Base-by-base conservation (phyloP, 2,888 invertebrate genomes). In the Trissoscelio sp. region DNA sequence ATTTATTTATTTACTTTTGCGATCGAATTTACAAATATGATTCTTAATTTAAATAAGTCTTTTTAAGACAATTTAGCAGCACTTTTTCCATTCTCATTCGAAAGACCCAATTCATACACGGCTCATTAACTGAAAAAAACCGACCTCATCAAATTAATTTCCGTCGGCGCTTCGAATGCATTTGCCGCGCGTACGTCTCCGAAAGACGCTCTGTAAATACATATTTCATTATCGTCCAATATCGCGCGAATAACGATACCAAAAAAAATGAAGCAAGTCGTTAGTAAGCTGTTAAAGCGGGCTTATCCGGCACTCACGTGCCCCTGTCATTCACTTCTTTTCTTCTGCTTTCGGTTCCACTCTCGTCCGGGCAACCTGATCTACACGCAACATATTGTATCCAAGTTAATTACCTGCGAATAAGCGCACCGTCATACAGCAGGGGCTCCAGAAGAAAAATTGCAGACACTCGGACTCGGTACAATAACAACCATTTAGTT, bases 351-450 rank as follows among this genome's bases (percentile, higher is more conserved):
- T 57, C 24, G 37, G 42, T 39, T 53, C 48, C 77, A 72, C 51
- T 64, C 62, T 60, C 48, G 12, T n/a, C 39, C 62, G 55, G 28
- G 64, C 64, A 55, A 67, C 48, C 69, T 57, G 62, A 78, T 78
- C 69, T 70, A 57, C 73, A 82, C 84, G 84, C 84, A 84, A 70
- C 85, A 88, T 88, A 91, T 91, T 91, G 91, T 90, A 88, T 87
- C 88, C 85, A 85, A 91, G 90, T 91, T 91, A 91, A 91, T 91
- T 91, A 91, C 88, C 86, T 86, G 85, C 85, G 87, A 86, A 90
- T 90, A 91, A 91, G 86, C 85, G 91, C 91, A 86, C 74, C 87
- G 90, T 91, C 91, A 91, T 89, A 90, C 85, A 79, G 83, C 84
- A 79, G 85, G 53, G 60, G 48, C 72, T 55, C 69, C 39, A 60